Evolutionary conservation across 2,888 invertebrate species (phyloP).

Genomic region (Vannuccia rotundouncinata): DNA sequence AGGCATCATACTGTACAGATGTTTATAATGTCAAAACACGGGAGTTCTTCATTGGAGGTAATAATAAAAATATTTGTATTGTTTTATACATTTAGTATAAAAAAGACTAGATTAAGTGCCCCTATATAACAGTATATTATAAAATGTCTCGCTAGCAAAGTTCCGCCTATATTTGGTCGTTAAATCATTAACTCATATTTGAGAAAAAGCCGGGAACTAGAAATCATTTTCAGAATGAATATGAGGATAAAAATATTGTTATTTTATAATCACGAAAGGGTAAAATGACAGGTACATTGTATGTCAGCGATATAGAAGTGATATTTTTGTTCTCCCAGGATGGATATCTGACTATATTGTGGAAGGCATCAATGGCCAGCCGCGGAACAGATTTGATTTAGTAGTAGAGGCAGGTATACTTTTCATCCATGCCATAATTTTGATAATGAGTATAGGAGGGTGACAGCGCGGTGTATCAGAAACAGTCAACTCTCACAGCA

Average conservation of each 20-base stretch:
- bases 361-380: background rate
- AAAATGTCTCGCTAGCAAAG: too few relatives aligned
- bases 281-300: slow-evolving; percentile 4
- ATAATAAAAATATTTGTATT: background rate
- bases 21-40: background rate
- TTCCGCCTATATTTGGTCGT: background rate
- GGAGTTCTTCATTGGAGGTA: background rate
- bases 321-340: background rate
- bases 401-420: background rate
- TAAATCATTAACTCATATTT: background rate
- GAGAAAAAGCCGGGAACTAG: background rate
- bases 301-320: background rate
- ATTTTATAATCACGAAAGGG: background rate
- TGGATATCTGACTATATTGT: background rate
- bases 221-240: background rate
- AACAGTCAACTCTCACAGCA: background rate
- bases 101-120: background rate
- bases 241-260: background rate
- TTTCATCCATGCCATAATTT: too few relatives aligned
- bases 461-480: background rate
- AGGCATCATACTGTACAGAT: background rate
- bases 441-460: background rate
- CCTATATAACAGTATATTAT: too few relatives aligned
- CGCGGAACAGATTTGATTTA: background rate
- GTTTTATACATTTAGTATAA: background rate